These are phyloP conservation scores for Ovibos moschatus DNA, from an alignment of 2,113 vertebrate species.

Conservation along the genomic window DNA sequence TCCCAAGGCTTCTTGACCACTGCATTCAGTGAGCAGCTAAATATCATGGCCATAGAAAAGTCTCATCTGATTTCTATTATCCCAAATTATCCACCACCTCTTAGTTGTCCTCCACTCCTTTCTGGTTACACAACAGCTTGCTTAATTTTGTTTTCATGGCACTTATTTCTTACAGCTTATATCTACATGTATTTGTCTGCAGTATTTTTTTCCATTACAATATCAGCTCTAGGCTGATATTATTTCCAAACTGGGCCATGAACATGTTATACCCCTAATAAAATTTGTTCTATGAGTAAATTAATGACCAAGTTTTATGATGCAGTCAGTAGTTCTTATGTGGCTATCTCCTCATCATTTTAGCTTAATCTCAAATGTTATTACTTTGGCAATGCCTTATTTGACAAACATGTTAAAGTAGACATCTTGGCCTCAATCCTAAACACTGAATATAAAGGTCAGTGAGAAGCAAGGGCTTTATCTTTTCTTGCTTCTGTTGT, in stretches of 20 bases:
- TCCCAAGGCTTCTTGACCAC: background rate
- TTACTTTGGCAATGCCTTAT: background rate
- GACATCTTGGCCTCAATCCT: background rate
- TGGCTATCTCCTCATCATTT: background rate
- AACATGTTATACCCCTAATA: background rate
- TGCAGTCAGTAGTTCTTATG: background rate
- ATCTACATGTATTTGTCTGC: background rate
- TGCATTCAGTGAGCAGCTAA: background rate
- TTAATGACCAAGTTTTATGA: background rate
- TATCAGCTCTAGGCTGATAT: background rate
- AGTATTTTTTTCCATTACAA: background rate
- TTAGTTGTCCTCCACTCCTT: background rate
- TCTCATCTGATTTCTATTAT: background rate
- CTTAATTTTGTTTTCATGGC: background rate
- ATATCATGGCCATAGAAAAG: background rate
- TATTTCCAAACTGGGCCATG: background rate
- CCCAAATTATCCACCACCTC: background rate
- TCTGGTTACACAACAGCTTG: background rate
- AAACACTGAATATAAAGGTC: background rate
- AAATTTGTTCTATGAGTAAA: background rate
- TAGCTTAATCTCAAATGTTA: background rate
- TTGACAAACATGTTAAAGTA: background rate
- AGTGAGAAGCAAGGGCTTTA: background rate
- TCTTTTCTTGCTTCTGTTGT: background rate
- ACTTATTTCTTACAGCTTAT: background rate